Conservation (phyloP, 2,888 invertebrate species). For the Microplitis deprimator region DNA sequence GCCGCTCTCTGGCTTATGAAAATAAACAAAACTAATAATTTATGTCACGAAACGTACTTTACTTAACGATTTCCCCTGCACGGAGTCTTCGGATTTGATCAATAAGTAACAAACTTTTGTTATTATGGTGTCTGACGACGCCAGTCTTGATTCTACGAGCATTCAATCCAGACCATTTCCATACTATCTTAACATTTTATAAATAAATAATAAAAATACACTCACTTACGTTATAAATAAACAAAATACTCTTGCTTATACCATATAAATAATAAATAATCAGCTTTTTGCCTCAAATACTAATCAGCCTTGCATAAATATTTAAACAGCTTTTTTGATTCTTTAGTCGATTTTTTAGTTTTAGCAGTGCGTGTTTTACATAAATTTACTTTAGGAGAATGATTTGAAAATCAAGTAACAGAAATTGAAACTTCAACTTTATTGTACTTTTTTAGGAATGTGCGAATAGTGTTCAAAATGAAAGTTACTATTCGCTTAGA, state of each 20-base stretch:
- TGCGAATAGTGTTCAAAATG: no score
- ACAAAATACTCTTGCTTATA: background rate
- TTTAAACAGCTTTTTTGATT: background rate
- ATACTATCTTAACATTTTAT: background rate
- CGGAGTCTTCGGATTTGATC: slow-evolving; percentile 22
- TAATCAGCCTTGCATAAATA: background rate
- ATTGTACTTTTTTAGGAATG: no score
- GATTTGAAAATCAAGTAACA: no score
- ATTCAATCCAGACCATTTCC: background rate
- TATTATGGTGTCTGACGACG: slow-evolving; percentile 16
- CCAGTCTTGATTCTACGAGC: slow-evolving; percentile 30
- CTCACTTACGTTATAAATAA: background rate
- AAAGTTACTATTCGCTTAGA: background rate
- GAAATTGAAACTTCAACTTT: no score
- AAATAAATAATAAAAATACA: background rate
- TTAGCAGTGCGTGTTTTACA: background rate
- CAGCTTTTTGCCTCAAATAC: background rate
- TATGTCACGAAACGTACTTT: slow-evolving; percentile 51
- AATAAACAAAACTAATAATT: slow-evolving; percentile 44
- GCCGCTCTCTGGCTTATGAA: slow-evolving; percentile 50
- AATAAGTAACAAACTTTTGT: slow-evolving; percentile 4
- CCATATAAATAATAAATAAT: background rate
- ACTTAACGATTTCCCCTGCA: slow-evolving; percentile 33
- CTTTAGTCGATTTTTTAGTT: background rate
- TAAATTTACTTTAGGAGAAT: no score